Conservation (phyloP, 2,888 invertebrate species). For the Microctonus aethiopoides region DNA sequence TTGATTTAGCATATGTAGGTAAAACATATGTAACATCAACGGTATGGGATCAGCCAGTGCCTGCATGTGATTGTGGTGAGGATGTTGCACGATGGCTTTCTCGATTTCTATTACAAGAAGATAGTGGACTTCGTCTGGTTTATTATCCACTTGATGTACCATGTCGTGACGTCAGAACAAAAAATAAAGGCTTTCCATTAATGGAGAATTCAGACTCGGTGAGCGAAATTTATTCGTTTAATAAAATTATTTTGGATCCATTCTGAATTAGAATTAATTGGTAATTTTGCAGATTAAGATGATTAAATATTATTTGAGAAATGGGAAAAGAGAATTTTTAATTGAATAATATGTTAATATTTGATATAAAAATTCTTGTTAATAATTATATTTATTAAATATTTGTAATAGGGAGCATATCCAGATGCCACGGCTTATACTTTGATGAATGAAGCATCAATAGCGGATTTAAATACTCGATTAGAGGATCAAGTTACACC, state of each 20-base stretch:
- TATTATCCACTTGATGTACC: constrained; percentile 71
- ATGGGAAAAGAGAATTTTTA: too few species aligned
- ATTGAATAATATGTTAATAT: too few species aligned
- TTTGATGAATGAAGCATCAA: constrained; percentile 75
- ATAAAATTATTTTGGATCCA: too few species aligned
- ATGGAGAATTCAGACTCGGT: constrained; percentile 53
- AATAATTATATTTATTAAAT: constrained; percentile 2
- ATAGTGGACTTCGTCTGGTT: constrained; percentile 70
- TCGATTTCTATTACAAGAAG: constrained; percentile 69
- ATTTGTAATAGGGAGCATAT: constrained; percentile 70
- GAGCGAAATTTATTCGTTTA: too few species aligned
- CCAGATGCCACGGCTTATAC: constrained; percentile 78
- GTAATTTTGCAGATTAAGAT: too few species aligned
- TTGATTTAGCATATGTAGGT: constrained; percentile 68
- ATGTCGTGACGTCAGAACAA: constrained; percentile 53
- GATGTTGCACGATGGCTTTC: constrained; percentile 81
- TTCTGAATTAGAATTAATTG: background rate
- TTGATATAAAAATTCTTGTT: too few species aligned
- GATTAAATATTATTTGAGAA: too few species aligned
- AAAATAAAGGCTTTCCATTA: constrained; percentile 57
- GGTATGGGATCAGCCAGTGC: constrained; percentile 72
- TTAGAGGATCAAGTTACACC: constrained; percentile 69
- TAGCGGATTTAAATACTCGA: constrained; percentile 75
- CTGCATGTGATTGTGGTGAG: constrained; percentile 79
- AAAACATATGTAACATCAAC: constrained; percentile 66